A percentile compares a stretch with the other conserved stretches of the same genome.
These are phyloP conservation scores for Rhynchomys soricoides DNA, from an alignment of 2,113 vertebrate genomes.

Conservation along the genomic window DNA sequence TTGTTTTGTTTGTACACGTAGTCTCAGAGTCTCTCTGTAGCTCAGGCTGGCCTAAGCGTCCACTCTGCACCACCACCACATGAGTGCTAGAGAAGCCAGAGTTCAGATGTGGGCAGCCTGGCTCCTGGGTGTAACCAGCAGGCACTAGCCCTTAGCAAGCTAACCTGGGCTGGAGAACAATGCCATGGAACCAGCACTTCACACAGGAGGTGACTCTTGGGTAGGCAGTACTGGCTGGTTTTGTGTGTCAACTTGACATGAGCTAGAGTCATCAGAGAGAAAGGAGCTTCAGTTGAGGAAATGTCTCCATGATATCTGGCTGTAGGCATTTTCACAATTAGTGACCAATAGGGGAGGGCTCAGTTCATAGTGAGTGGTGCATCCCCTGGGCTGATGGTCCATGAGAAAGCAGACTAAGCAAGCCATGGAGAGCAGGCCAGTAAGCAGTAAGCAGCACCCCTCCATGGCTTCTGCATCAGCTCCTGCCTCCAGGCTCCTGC, in stretches of 20 bases:
- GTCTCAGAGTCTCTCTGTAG: not conserved
- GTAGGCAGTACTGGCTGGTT: not conserved
- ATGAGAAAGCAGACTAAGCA: not conserved
- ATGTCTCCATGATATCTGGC: not conserved
- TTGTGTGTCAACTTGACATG: not conserved
- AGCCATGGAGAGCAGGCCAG: not conserved
- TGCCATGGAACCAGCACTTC: not conserved
- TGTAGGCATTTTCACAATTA: not conserved
- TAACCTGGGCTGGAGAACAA: not conserved
- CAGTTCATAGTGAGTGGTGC: too few species aligned
- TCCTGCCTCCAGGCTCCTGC: not conserved
- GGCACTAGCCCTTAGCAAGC: not conserved
- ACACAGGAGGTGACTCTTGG: not conserved
- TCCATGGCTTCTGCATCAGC: not conserved
- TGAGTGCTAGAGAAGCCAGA: not conserved
- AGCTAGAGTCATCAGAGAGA: not conserved
- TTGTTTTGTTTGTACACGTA: not conserved
- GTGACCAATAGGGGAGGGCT: not conserved
- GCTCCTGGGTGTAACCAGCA: not conserved
- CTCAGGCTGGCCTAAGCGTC: not conserved
- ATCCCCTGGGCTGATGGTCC: not conserved
- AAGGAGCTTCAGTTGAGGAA: not conserved
- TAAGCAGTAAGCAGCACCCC: not conserved
- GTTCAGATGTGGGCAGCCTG: not conserved
- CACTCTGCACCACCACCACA: not conserved